A percentile compares a stretch with the other conserved stretches of the same genome.
These are phyloP conservation scores for Chanos chanos DNA, from an alignment of 2,797 vertebrate genomes.

Conservation along the genomic window DNA sequence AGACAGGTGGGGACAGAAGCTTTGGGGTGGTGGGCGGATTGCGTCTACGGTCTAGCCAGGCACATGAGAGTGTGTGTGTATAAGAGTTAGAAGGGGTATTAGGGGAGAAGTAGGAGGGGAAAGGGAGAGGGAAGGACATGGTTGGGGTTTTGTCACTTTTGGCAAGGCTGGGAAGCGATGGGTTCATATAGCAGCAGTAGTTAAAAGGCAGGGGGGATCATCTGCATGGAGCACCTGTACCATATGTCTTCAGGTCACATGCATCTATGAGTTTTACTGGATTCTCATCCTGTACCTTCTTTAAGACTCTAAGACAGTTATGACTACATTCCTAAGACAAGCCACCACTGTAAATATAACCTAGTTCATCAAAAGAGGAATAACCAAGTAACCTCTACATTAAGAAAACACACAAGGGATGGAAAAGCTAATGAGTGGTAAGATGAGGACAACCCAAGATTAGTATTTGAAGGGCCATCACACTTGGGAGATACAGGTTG, in stretches of 20 bases:
- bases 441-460: too few species aligned
- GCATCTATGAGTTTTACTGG: too few species aligned
- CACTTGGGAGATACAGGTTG: too few species aligned
- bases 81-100: background rate
- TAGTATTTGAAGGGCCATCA: too few species aligned
- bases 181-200: slow-evolving; percentile 51
- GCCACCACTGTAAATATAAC: too few species aligned
- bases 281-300: background rate
- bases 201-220: slow-evolving; percentile 25
- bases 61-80: slow-evolving; percentile 32
- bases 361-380: too few species aligned
- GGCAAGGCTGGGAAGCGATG: slow-evolving; percentile 67
- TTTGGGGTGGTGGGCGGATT: slow-evolving; percentile 61
- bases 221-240: background rate
- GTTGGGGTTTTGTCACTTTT: slow-evolving; percentile 71
- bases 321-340: slow-evolving; percentile 59
- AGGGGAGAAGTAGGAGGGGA: slow-evolving; percentile 25
- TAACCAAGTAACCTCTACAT: too few species aligned
- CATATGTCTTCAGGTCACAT: background rate
- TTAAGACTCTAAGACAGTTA: slow-evolving; percentile 45
- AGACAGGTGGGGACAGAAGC: slow-evolving; percentile 66
- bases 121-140: slow-evolving; percentile 61
- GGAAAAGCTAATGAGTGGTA: too few species aligned
- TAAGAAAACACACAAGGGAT: too few species aligned
- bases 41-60: slow-evolving; percentile 56